phyloP scores from a whole-genome alignment of 1,140 invertebrate species.

The Brachionus paranguensis region DNA sequence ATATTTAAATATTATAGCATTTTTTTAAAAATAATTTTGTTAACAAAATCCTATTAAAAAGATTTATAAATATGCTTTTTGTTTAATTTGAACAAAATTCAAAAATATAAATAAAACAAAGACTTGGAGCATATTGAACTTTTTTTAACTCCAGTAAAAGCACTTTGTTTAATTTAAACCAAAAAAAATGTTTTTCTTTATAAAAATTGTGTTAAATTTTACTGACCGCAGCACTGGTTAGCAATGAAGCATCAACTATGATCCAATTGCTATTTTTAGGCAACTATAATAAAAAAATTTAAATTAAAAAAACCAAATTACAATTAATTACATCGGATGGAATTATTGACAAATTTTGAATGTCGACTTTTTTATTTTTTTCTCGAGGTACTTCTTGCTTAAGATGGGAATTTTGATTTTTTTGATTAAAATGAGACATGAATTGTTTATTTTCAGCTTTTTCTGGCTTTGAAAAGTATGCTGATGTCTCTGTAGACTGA shows the following conservation, averaged over 20 bases:
- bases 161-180: not conserved
- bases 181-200: not conserved
- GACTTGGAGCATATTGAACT: too few species aligned
- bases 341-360: not conserved
- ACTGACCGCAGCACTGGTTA: not conserved
- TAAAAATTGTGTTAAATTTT: not conserved
- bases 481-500: not conserved
- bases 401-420: not conserved
- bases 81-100: too few species aligned
- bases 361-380: not conserved
- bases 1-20: not conserved
- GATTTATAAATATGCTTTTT: too few species aligned
- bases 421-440: not conserved
- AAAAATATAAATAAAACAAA: too few species aligned
- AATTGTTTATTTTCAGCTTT: not conserved
- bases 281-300: not conserved
- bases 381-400: not conserved
- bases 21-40: not conserved
- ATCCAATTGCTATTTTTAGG: constrained; percentile 31
- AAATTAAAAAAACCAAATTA: not conserved
- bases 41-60: too few species aligned
- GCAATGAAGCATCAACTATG: not conserved
- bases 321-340: not conserved
- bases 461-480: not conserved
- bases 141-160: too few species aligned